These are phyloP conservation scores for Rhyzopertha dominica DNA, from an alignment of 1,140 invertebrate genomes.

Conservation along the genomic window DNA sequence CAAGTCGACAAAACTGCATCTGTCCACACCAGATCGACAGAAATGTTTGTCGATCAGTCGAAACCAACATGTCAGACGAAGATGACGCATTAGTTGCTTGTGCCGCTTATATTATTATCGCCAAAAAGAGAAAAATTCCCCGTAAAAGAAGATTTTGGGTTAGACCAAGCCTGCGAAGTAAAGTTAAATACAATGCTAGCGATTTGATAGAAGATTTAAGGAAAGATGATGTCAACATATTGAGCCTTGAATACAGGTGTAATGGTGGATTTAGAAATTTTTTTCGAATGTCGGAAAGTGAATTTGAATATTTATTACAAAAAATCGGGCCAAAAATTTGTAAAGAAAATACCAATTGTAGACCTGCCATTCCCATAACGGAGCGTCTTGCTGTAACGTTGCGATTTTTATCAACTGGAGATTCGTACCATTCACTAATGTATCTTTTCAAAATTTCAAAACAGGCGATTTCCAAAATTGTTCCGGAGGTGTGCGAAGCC, in stretches of 20 bases:
- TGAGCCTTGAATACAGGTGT: no score
- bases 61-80: slow-evolving; percentile 1
- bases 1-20: neutral
- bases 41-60: neutral
- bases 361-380: no score
- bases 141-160: slow-evolving; percentile 3
- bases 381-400: neutral
- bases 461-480: neutral
- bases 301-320: no score
- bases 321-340: no score
- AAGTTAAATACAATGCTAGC: no score
- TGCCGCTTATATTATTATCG: neutral
- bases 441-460: slow-evolving; percentile 2
- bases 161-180: slow-evolving; percentile 1
- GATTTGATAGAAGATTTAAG: no score
- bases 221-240: no score
- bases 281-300: no score
- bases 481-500: slow-evolving; percentile 1
- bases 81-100: neutral
- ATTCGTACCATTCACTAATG: slow-evolving; percentile 1
- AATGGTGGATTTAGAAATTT: no score
- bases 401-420: neutral
- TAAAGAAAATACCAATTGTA: no score
- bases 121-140: neutral
- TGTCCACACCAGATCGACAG: neutral